Evolutionary conservation across 2,888 invertebrate genomes (phyloP).

Genomic region (Patella depressa): DNA sequence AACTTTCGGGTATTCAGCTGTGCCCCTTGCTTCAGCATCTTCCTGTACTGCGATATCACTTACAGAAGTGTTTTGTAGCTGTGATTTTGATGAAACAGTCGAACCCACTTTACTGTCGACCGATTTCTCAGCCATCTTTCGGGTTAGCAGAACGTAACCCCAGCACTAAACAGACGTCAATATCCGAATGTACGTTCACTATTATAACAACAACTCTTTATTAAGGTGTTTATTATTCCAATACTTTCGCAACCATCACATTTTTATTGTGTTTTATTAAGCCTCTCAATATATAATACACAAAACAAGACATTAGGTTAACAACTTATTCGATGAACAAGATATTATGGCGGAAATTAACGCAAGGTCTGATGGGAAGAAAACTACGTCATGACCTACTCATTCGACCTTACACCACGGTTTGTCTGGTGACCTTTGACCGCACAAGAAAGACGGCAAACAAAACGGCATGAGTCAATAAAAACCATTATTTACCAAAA

Average conservation of each 20-base stretch:
- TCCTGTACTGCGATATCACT: neutral
- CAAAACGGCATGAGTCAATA: neutral
- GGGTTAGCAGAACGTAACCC: neutral
- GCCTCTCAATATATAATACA: constrained; percentile 13
- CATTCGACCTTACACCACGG: constrained; percentile 30
- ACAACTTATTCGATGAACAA: constrained; percentile 21
- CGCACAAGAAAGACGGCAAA: constrained; percentile 7
- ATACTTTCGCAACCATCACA: constrained; percentile 22
- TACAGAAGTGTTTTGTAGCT: neutral
- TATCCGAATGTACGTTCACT: neutral
- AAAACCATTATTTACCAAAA: neutral
- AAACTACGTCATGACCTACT: constrained; percentile 46
- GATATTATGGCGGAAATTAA: constrained; percentile 47
- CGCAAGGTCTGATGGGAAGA: constrained; percentile 45
- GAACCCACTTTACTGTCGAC: neutral
- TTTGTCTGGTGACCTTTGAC: constrained; percentile 40
- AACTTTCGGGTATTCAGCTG: neutral
- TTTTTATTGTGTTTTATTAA: constrained; percentile 24
- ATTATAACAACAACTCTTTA: too few relatives aligned
- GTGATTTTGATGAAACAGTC: neutral
- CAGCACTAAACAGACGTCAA: neutral
- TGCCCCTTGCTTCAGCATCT: neutral
- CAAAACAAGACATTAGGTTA: constrained; percentile 30
- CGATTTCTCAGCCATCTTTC: constrained; percentile 5
- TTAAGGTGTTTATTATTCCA: too few relatives aligned